Conservation (phyloP, 1,140 invertebrate genomes). For the Drusus annulatus region DNA sequence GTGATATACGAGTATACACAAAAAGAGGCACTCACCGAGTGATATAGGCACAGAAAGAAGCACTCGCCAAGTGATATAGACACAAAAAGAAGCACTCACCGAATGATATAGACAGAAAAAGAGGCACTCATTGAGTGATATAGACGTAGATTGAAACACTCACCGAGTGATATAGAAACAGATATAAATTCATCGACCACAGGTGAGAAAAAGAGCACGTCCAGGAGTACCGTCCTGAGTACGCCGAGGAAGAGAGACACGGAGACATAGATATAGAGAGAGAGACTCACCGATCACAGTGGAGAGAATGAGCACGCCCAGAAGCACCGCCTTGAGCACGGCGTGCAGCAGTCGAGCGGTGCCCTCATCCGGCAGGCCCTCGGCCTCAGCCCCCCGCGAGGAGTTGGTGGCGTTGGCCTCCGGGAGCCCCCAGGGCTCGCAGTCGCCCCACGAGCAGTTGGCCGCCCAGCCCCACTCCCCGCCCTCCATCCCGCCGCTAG, state of each 20-base stretch:
- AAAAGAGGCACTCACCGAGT: too few species aligned
- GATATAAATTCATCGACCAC: slow-evolving; percentile 64
- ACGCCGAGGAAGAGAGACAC: slow-evolving; percentile 60
- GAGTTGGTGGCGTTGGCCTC: slow-evolving; percentile 63
- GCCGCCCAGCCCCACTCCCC: slow-evolving; percentile 42
- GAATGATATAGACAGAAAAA: too few species aligned
- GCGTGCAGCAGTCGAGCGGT: slow-evolving; percentile 65
- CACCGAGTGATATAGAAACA: too few species aligned
- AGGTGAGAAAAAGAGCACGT: slow-evolving; percentile 68
- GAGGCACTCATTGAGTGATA: too few species aligned
- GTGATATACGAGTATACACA: too few species aligned
- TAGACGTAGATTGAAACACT: too few species aligned
- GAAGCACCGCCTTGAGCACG: slow-evolving; percentile 66
- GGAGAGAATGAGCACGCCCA: slow-evolving; percentile 68
- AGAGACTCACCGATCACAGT: slow-evolving; percentile 67
- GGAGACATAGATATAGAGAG: background rate
- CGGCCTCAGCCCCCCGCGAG: slow-evolving; percentile 55
- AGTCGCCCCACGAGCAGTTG: slow-evolving; percentile 46
- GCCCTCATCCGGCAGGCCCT: slow-evolving; percentile 58
- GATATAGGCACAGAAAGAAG: too few species aligned
- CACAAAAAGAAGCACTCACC: too few species aligned
- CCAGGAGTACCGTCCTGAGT: slow-evolving; percentile 67
- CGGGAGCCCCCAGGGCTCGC: slow-evolving; percentile 57
- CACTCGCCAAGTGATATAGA: too few species aligned
- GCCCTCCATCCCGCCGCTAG: slow-evolving; percentile 47